Percentiles rank a stretch among this genome's conserved stretches.
Evolutionary conservation across 2,113 vertebrate species (phyloP).

Genomic region (Lophius piscatorius): DNA sequence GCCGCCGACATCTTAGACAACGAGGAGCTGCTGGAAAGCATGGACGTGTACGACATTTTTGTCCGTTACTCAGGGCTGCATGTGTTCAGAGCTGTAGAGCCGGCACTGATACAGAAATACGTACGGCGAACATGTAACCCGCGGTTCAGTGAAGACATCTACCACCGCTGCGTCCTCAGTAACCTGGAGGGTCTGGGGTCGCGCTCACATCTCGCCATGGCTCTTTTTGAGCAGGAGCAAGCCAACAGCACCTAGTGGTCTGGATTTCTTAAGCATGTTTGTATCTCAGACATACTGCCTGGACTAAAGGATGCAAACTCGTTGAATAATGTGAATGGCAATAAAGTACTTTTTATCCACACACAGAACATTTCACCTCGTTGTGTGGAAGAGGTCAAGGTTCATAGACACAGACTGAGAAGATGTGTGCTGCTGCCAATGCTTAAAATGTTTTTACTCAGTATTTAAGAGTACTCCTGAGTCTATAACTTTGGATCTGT

Average conservation of each 20-base stretch:
- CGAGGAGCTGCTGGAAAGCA: constrained; percentile 91
- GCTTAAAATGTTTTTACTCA: constrained; percentile 1
- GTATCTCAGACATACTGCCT: background rate
- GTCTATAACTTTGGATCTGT: constrained; percentile 14
- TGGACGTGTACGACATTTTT: constrained; percentile 95
- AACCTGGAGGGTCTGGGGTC: constrained; percentile 93
- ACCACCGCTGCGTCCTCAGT: constrained; percentile 94
- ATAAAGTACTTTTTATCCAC: constrained; percentile 7
- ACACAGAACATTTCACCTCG: constrained; percentile 1
- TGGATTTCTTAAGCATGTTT: background rate
- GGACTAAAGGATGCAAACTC: background rate
- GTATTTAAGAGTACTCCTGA: background rate
- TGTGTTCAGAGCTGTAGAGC: constrained; percentile 94
- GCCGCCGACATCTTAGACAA: constrained; percentile 87
- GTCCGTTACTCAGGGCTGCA: constrained; percentile 93
- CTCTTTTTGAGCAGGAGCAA: constrained; percentile 95
- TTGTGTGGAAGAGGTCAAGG: background rate
- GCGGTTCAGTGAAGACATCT: constrained; percentile 91
- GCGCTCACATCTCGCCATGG: constrained; percentile 90
- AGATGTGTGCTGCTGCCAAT: background rate
- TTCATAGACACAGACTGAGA: background rate
- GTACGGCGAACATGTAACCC: constrained; percentile 88
- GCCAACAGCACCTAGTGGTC: constrained; percentile 90
- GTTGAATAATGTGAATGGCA: constrained; percentile 30
- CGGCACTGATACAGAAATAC: constrained; percentile 92